A percentile compares a stretch with the other conserved stretches of the same genome.
Conservation (phyloP, 2,888 invertebrate genomes). For the Tiliacea aurago region DNA sequence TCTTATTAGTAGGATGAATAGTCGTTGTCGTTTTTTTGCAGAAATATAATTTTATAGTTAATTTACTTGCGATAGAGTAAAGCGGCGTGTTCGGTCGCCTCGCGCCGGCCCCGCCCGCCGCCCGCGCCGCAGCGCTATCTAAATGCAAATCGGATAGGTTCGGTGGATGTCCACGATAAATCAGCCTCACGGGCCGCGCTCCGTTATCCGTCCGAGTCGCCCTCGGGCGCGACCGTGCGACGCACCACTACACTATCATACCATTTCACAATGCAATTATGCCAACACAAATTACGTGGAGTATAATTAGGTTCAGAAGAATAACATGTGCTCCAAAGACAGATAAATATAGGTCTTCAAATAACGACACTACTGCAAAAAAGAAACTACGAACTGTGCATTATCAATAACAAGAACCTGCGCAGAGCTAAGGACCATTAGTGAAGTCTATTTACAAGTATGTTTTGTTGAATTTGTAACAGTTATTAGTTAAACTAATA, state of each 20-base stretch:
- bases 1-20: slow-evolving; percentile 78
- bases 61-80: slow-evolving; percentile 87
- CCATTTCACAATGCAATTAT: slow-evolving; percentile 67
- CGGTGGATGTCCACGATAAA: slow-evolving; percentile 88
- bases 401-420: slow-evolving; percentile 44
- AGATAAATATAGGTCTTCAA: slow-evolving; percentile 50
- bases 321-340: slow-evolving; percentile 42
- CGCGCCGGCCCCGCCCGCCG: slow-evolving; percentile 68
- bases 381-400: slow-evolving; percentile 7
- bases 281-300: slow-evolving; percentile 56
- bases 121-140: slow-evolving; percentile 82
- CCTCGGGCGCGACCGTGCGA: slow-evolving; percentile 69
- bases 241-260: slow-evolving; percentile 61
- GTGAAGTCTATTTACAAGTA: slow-evolving; percentile 27
- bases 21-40: slow-evolving; percentile 74
- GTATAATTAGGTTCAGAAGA: slow-evolving; percentile 46
- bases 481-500: slow-evolving; percentile 70
- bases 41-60: slow-evolving; percentile 83
- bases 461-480: slow-evolving; percentile 58
- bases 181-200: slow-evolving; percentile 81
- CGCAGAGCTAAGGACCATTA: slow-evolving; percentile 6
- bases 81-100: slow-evolving; percentile 66
- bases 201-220: slow-evolving; percentile 81
- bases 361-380: slow-evolving; percentile 36
- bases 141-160: slow-evolving; percentile 90